phyloP scores from a whole-genome alignment of 2,888 invertebrate species.

The Barypeithes pellucidus region DNA sequence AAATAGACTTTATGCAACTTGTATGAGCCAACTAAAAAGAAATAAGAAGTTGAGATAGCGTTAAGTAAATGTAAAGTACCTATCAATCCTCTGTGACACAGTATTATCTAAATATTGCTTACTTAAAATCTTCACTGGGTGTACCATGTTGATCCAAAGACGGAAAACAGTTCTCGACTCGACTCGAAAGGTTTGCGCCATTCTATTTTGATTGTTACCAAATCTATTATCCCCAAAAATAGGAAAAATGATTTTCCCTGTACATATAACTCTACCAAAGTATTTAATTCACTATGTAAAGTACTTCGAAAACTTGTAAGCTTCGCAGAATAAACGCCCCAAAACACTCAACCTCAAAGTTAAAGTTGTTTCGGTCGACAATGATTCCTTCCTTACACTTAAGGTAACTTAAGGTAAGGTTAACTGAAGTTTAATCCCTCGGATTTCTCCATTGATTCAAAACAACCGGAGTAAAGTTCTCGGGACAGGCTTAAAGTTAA shows the following conservation, averaged over 20 bases:
- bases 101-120: no score
- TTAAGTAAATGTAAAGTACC: no score
- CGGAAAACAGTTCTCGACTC: no score
- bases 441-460: constrained; percentile 63
- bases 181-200: no score
- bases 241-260: neutral
- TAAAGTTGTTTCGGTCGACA: constrained; percentile 55
- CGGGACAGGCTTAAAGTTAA: constrained; percentile 62
- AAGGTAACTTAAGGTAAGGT: constrained; percentile 64
- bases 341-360: constrained; percentile 28
- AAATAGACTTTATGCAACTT: neutral
- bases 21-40: no score
- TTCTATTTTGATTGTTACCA: no score
- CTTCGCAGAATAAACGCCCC: constrained; percentile 37
- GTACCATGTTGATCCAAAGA: no score
- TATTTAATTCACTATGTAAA: constrained; percentile 31
- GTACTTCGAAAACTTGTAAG: constrained; percentile 25
- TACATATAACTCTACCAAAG: neutral
- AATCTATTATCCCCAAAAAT: no score
- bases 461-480: constrained; percentile 60
- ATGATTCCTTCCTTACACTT: constrained; percentile 57
- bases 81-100: no score
- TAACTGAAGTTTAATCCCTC: constrained; percentile 62
- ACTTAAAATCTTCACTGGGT: no score
- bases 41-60: no score